Evolutionary conservation across 2,888 invertebrate species (phyloP).

Genomic region (Pogonocherus hispidulus): DNA sequence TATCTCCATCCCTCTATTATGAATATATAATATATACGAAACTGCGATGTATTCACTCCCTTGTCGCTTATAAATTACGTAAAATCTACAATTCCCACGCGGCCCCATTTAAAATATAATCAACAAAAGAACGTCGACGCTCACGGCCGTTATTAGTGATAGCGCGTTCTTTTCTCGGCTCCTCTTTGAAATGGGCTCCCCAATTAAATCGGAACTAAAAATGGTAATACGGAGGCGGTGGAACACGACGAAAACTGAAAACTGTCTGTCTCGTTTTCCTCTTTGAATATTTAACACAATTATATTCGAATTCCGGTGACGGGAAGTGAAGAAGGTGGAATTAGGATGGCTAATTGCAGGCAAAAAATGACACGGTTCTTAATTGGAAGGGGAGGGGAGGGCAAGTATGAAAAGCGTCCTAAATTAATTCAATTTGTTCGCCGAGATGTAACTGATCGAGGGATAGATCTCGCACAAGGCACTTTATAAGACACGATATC

Average conservation of each 20-base stretch:
- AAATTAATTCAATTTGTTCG: too few relatives aligned
- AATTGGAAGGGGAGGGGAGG: neutral
- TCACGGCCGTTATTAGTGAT: neutral
- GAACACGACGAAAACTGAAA: neutral
- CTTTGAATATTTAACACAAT: constrained; percentile 31
- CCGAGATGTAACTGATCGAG: too few relatives aligned
- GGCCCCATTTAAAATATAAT: neutral
- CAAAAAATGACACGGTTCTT: constrained; percentile 20
- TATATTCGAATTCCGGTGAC: constrained; percentile 15
- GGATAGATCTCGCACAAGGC: too few relatives aligned
- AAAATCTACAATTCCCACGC: neutral
- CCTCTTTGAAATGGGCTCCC: neutral
- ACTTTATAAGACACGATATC: too few relatives aligned
- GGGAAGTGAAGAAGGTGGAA: constrained; percentile 1
- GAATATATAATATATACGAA: neutral
- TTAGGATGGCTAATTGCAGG: constrained; percentile 23
- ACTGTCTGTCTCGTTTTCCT: neutral
- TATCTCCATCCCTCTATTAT: neutral
- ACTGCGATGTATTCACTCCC: neutral
- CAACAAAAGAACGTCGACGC: neutral
- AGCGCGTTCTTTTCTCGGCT: neutral
- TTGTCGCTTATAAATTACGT: neutral
- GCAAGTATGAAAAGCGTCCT: too few relatives aligned
- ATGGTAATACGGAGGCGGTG: constrained; percentile 12
- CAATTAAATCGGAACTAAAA: constrained; percentile 24